phyloP scores from a whole-genome alignment of 2,797 vertebrate genomes.

The Vultur gryphus region DNA sequence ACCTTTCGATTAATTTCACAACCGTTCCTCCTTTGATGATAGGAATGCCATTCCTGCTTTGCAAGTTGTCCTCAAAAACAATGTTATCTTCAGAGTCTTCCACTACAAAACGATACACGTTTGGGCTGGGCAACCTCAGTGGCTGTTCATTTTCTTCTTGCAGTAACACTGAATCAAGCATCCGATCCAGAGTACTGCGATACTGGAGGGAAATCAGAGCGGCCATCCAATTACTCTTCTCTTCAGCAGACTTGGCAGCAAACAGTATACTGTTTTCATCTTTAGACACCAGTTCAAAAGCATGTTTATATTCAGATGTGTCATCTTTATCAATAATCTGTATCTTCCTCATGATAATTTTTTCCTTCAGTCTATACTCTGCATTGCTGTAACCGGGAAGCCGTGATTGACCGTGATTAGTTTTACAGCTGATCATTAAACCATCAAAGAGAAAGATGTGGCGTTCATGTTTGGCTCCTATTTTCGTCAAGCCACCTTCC shows the following conservation, averaged over 20 bases:
- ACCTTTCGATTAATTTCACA: conserved; percentile 94
- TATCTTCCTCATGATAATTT: conserved; percentile 90
- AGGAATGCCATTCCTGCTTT: conserved; percentile 93
- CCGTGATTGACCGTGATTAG: conserved; percentile 88
- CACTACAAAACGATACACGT: conserved; percentile 88
- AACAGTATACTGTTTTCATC: conserved; percentile 89
- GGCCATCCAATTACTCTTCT: conserved; percentile 96
- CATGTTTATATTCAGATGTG: conserved; percentile 80
- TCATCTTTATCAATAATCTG: conserved; percentile 91
- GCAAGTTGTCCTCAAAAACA: conserved; percentile 92
- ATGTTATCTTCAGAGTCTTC: conserved; percentile 96
- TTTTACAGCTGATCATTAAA: conserved; percentile 95
- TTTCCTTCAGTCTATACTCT: conserved; percentile 95
- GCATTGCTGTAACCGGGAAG: conserved; percentile 89
- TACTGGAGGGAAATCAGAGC: conserved; percentile 94
- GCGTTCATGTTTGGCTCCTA: conserved; percentile 94
- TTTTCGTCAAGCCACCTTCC: conserved; percentile 86
- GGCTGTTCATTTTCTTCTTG: conserved; percentile 92
- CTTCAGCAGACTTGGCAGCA: conserved; percentile 88
- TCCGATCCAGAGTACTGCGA: conserved; percentile 92
- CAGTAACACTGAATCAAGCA: conserved; percentile 88
- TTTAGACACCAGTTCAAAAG: conserved; percentile 89
- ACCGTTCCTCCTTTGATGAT: conserved; percentile 96
- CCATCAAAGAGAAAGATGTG: conserved; percentile 99
- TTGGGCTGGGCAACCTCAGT: conserved; percentile 85